A percentile compares a stretch with the other conserved stretches of the same genome.
Evolutionary conservation across 1,140 invertebrate genomes (phyloP).

Genomic region (Diachasma alloeum): DNA sequence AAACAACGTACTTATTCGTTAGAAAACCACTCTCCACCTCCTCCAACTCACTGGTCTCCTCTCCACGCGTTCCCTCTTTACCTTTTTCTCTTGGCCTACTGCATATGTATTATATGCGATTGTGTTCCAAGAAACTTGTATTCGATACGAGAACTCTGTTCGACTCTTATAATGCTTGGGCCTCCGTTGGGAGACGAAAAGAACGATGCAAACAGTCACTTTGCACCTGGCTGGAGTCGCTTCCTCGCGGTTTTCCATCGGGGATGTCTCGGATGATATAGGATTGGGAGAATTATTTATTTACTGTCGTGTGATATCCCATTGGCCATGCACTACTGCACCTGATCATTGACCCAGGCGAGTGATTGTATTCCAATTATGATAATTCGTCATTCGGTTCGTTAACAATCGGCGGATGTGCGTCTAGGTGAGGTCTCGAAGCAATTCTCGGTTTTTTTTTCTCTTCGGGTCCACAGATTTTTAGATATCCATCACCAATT

Average conservation of each 20-base stretch:
- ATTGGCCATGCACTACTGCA: slow-evolving; percentile 10
- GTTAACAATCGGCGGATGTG: slow-evolving; percentile 58
- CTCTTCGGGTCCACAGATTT: background rate
- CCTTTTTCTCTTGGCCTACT: slow-evolving; percentile 41
- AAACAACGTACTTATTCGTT: background rate
- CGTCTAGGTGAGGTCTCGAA: slow-evolving; percentile 12
- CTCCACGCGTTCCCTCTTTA: background rate
- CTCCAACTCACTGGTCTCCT: background rate
- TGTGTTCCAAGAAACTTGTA: slow-evolving; percentile 63
- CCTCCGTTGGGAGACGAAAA: slow-evolving; percentile 5
- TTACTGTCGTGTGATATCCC: background rate
- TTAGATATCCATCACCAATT: too few relatives aligned
- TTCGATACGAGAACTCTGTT: slow-evolving; percentile 57
- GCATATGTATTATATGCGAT: slow-evolving; percentile 64
- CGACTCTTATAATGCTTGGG: slow-evolving; percentile 37
- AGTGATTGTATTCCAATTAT: slow-evolving; percentile 62
- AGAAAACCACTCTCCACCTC: background rate
- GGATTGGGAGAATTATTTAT: background rate
- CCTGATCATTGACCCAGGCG: slow-evolving; percentile 51
- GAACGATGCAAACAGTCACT: slow-evolving; percentile 51
- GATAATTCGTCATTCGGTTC: slow-evolving; percentile 53
- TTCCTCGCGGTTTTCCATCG: slow-evolving; percentile 1
- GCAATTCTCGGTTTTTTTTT: background rate
- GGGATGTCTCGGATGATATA: background rate
- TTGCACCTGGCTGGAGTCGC: slow-evolving; percentile 55